Evolutionary conservation across 2,113 vertebrate species (phyloP).

Genomic region (Dolichotis patagonum): DNA sequence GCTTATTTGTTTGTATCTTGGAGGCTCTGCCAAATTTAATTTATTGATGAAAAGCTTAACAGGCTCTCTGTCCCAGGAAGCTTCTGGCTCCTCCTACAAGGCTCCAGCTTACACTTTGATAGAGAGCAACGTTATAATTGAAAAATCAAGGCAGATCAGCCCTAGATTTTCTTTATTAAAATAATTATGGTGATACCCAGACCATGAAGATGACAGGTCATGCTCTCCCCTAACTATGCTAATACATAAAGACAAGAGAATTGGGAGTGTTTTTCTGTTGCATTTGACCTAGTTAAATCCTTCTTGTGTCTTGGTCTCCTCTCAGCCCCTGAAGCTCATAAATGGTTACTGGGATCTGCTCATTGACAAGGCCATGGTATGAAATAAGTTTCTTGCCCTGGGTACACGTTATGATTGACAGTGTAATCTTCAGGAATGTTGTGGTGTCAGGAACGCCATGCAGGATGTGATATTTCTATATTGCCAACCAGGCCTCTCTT

Average conservation of each 20-base stretch:
- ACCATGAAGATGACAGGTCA: not conserved
- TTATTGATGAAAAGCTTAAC: not conserved
- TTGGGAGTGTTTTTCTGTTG: conserved; percentile 61
- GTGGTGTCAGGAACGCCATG: conserved; percentile 45
- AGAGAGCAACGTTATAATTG: not conserved
- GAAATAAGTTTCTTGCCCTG: conserved; percentile 73
- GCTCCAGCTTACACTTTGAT: not conserved
- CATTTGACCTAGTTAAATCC: conserved; percentile 74
- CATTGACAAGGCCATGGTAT: conserved; percentile 60
- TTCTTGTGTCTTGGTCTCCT: conserved; percentile 61
- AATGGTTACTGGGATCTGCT: conserved; percentile 63
- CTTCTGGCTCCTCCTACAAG: not conserved
- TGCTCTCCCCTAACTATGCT: not conserved
- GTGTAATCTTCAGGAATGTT: conserved; percentile 56
- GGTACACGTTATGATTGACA: conserved; percentile 72
- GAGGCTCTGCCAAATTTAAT: not conserved
- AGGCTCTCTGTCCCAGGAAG: not conserved
- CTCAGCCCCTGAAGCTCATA: conserved; percentile 65
- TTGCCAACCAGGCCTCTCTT: conserved; percentile 47
- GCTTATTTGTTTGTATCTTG: not conserved
- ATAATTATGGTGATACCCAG: conserved; percentile 4
- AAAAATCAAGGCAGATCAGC: conserved; percentile 57
- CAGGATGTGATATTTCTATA: conserved; percentile 35
- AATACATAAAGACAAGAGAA: conserved; percentile 34
- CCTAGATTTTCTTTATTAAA: conserved; percentile 68